Evolutionary conservation across 2,888 invertebrate genomes (phyloP), one percentile per base, ranked within the genome.

Genomic region (Thereva nobilitata): DNA sequence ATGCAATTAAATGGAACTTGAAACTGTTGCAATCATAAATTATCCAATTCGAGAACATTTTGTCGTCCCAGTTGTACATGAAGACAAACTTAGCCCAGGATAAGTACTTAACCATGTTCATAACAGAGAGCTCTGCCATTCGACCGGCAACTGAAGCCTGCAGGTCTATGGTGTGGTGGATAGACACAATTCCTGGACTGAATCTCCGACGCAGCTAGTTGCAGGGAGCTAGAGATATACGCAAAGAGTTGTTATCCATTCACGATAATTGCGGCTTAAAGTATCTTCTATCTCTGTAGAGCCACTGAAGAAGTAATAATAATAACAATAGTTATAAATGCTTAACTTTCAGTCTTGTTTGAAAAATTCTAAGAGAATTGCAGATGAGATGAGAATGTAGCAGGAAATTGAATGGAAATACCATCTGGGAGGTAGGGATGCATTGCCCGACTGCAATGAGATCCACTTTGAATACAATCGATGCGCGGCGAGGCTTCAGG

Each of bases 1-100:
- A 69, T 67, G 71, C 72, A 72, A 72, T 72, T 72, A 72, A 72
- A 72, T 68, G 67, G 70, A 71, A 72, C 71, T 69, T 69, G 69
- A 72, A 72, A 71, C 61, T 66, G 56, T 53, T 68, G 68, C 70
- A 67, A 71, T 72, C 72, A 72, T 72, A 72, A 72, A 72, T 71
- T 72, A 72, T 72, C 69, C 72, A 71, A 72, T 72, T 72, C 71
- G 68, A 72, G 71, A 71, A 71, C 72, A 72, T 71, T 72, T 72
- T 72, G 72, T 72, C 72, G 64, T 68, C 56, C 54, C 44, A 45
- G 57, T 70, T 67, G 70, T 69, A 70, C 67, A 61, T 34, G 49
- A 40, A 50, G 61, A 47, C 50, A 50, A 23, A 50, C 61, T 50
- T 12, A 40, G 12, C 61, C 23, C 50, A 61, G 61, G 61, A 40